These are phyloP conservation scores for Heliconius sara DNA, from an alignment of 2,888 invertebrate genomes.

Conservation along the genomic window DNA sequence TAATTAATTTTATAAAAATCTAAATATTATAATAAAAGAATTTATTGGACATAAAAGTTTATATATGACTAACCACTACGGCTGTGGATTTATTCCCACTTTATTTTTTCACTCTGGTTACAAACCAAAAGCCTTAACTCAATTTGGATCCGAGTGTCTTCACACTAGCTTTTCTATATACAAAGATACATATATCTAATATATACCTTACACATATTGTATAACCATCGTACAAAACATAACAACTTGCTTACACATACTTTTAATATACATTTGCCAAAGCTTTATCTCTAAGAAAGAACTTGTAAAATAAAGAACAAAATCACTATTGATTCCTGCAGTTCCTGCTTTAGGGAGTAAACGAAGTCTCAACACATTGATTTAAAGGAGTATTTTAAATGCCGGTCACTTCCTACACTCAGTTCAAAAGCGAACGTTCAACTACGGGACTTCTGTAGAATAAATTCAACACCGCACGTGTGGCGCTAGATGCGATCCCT, in stretches of 20 bases:
- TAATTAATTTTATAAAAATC: no score
- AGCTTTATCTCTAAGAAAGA: neutral
- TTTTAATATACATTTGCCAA: neutral
- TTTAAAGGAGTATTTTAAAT: conserved; percentile 53
- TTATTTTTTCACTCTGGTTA: no score
- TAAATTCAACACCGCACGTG: conserved; percentile 51
- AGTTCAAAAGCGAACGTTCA: conserved; percentile 48
- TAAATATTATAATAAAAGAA: no score
- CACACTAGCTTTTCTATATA: neutral
- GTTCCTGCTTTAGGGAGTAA: conserved; percentile 23
- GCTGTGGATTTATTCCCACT: no score
- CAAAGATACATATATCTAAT: neutral
- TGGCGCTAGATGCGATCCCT: conserved; percentile 52
- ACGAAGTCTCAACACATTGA: conserved; percentile 44
- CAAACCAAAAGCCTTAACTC: no score
- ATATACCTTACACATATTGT: neutral
- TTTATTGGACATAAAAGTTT: no score
- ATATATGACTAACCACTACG: no score
- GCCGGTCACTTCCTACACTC: conserved; percentile 52
- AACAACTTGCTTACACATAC: neutral
- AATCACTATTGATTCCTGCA: conserved; percentile 12
- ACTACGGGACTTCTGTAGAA: conserved; percentile 46
- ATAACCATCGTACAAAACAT: neutral
- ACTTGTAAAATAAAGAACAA: conserved; percentile 8
- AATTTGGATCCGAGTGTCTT: neutral